These are phyloP conservation scores for Lumbricus terrestris DNA, from an alignment of 2,888 invertebrate species.

Conservation along the genomic window DNA sequence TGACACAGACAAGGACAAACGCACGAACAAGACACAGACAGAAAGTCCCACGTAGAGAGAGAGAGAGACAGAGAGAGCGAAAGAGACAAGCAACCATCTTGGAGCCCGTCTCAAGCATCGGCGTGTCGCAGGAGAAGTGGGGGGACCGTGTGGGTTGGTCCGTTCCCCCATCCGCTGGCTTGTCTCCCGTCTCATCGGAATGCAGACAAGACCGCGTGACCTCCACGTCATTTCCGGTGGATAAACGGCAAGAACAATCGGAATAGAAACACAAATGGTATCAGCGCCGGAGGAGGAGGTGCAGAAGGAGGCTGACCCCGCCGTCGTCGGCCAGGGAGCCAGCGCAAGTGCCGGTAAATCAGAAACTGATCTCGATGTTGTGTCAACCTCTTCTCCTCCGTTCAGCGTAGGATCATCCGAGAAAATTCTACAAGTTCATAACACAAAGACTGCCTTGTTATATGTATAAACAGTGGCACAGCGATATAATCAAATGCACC, in stretches of 20 bases:
- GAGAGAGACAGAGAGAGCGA: neutral
- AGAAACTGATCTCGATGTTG: neutral
- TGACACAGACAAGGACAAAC: too few relatives aligned
- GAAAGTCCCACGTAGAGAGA: neutral
- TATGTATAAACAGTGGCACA: too few relatives aligned
- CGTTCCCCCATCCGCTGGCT: neutral
- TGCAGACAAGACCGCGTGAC: neutral
- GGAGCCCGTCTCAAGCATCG: neutral
- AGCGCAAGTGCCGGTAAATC: neutral
- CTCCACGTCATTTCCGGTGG: neutral
- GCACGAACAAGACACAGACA: neutral
- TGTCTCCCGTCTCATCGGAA: neutral
- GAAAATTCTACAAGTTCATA: slow-evolving; percentile 19
- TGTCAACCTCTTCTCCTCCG: neutral
- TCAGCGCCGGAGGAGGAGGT: neutral
- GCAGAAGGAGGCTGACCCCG: neutral
- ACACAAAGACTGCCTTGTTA: neutral
- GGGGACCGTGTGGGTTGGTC: neutral
- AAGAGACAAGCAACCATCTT: neutral
- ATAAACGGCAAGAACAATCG: neutral
- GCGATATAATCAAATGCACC: too few relatives aligned
- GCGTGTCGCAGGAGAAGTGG: neutral
- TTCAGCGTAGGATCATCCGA: slow-evolving; percentile 25
- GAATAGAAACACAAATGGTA: neutral
- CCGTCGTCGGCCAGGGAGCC: neutral